A percentile compares a stretch with the other conserved stretches of the same genome.
These are phyloP conservation scores for Lepilemur septentrionalis DNA, from an alignment of 2,797 vertebrate species.

Conservation along the genomic window DNA sequence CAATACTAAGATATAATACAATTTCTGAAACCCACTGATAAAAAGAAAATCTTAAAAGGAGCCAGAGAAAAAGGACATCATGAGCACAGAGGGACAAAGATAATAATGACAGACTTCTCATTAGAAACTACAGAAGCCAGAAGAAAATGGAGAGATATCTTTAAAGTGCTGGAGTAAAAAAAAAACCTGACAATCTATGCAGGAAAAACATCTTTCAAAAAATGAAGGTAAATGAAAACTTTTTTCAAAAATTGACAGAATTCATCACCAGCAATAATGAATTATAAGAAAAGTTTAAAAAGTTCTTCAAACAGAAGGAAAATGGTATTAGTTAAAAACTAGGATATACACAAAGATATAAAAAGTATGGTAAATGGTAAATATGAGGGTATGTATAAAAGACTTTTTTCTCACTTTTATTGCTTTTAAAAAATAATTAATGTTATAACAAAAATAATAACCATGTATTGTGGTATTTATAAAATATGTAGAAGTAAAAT, in stretches of 20 bases:
- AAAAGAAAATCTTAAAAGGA: not conserved
- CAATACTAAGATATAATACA: not conserved
- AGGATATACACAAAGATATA: not conserved
- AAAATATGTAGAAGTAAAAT: not conserved
- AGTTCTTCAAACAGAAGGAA: not conserved
- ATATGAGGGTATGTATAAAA: not conserved
- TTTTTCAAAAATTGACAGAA: not conserved
- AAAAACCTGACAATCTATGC: not conserved
- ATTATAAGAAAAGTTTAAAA: not conserved
- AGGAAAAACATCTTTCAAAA: not conserved
- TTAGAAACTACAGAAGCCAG: not conserved
- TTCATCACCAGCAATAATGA: not conserved
- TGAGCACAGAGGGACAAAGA: not conserved
- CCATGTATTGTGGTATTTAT: not conserved
- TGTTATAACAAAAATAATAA: not conserved
- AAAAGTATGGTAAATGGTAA: not conserved
- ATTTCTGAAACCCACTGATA: not conserved
- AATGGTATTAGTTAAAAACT: not conserved
- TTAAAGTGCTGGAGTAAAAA: not conserved
- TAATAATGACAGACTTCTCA: not conserved
- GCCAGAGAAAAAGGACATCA: not conserved
- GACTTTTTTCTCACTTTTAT: not conserved
- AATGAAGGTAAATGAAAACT: not conserved
- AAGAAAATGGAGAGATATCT: not conserved
- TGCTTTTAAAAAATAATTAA: slow-evolving; percentile 5